Percentiles rank a stretch among this genome's conserved stretches.
phyloP scores from a whole-genome alignment of 2,888 invertebrate genomes.

The Agrochola macilenta region DNA sequence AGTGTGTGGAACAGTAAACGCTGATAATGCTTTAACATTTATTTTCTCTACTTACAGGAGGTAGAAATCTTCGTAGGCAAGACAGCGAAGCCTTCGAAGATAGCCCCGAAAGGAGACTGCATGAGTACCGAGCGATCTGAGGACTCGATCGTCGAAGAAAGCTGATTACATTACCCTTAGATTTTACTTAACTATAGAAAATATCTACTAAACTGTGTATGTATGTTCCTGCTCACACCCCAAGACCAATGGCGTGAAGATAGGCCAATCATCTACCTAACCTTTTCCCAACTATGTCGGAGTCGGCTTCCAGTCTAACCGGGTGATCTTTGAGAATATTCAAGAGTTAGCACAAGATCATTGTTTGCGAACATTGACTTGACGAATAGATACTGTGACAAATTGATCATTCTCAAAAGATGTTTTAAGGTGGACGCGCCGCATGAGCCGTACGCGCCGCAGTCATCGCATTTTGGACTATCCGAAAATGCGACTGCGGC shows the following conservation, averaged over 20 bases:
- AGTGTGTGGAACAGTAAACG: too few relatives aligned
- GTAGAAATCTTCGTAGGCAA: slow-evolving; percentile 88
- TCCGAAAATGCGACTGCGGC: too few relatives aligned
- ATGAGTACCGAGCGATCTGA: slow-evolving; percentile 68
- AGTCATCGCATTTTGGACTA: too few relatives aligned
- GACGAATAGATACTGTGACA: neutral
- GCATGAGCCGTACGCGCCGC: too few relatives aligned
- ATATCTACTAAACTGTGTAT: slow-evolving; percentile 52
- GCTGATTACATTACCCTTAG: slow-evolving; percentile 75
- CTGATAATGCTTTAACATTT: too few relatives aligned
- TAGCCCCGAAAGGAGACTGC: slow-evolving; percentile 81
- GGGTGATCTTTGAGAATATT: too few relatives aligned
- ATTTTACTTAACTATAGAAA: slow-evolving; percentile 3
- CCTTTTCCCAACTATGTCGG: neutral
- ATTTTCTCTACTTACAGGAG: slow-evolving; percentile 76
- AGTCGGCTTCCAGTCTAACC: neutral
- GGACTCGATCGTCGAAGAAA: slow-evolving; percentile 71
- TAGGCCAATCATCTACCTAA: too few relatives aligned
- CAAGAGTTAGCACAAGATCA: too few relatives aligned
- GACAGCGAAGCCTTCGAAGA: slow-evolving; percentile 76
- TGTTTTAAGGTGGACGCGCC: too few relatives aligned
- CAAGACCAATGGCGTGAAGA: neutral
- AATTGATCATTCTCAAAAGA: neutral
- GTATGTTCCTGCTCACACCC: slow-evolving; percentile 8
- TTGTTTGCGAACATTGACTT: too few relatives aligned